A percentile compares a stretch with the other conserved stretches of the same genome.
These are phyloP conservation scores for Papilio xuthus DNA, from an alignment of 1,140 invertebrate genomes.

Conservation along the genomic window DNA sequence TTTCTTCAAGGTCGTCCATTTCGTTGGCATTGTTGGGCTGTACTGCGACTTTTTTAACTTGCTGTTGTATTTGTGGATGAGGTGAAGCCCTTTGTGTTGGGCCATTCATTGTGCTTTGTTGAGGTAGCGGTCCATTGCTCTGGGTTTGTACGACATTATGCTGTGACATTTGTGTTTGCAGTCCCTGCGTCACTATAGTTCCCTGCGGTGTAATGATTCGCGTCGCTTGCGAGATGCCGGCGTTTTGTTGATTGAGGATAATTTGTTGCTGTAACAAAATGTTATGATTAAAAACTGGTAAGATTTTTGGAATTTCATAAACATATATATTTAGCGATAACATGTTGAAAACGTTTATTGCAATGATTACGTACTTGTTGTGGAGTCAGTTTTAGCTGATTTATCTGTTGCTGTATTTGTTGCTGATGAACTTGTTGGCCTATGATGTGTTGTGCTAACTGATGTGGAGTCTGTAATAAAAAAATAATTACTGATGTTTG, in stretches of 20 bases:
- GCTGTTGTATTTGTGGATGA: conserved; percentile 56
- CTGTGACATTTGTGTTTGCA: conserved; percentile 56
- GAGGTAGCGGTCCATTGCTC: conserved; percentile 63
- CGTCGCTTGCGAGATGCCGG: conserved; percentile 52
- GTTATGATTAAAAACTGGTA: conserved; percentile 19
- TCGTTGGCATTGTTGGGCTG: conserved; percentile 75
- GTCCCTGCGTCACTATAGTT: conserved; percentile 68
- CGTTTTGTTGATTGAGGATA: conserved; percentile 64
- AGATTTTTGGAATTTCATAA: background rate
- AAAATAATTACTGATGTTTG: background rate
- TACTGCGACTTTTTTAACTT: conserved; percentile 72
- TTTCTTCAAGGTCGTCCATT: conserved; percentile 79
- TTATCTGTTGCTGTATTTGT: conserved; percentile 58
- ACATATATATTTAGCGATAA: too few species aligned
- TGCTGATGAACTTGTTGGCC: conserved; percentile 64
- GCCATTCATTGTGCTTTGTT: conserved; percentile 56
- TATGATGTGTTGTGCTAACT: conserved; percentile 62
- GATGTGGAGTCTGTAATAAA: conserved; percentile 58
- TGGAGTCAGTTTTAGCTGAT: conserved; percentile 68
- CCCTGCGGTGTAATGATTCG: conserved; percentile 74
- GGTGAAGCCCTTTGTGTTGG: conserved; percentile 62
- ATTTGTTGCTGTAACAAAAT: conserved; percentile 63
- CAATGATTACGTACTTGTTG: conserved; percentile 64
- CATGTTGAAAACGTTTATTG: too few species aligned
- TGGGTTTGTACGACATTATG: conserved; percentile 60